Evolutionary conservation across 2,113 vertebrate species (phyloP).

Genomic region (Isichthys henryi): DNA sequence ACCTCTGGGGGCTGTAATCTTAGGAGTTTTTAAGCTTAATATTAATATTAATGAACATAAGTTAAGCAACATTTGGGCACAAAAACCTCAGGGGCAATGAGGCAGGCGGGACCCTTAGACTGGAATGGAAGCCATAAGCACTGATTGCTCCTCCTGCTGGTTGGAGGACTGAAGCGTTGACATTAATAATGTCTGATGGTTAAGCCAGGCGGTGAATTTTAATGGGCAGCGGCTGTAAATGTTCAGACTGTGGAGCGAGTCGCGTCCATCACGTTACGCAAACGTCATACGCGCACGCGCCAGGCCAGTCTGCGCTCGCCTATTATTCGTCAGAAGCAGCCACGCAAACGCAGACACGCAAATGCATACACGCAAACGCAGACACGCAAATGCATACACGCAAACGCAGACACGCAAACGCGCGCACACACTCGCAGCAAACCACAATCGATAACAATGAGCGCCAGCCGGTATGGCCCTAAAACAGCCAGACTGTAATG

Average conservation of each 20-base stretch:
- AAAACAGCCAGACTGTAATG: not conserved
- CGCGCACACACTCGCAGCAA: not conserved
- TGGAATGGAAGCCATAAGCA: not conserved
- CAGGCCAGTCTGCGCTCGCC: no score
- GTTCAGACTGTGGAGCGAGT: slow-evolving; percentile 33
- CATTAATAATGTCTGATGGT: slow-evolving; percentile 7
- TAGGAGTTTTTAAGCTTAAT: not conserved
- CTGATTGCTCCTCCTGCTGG: not conserved
- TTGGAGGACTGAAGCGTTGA: not conserved
- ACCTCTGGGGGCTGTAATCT: not conserved
- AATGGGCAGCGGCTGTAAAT: slow-evolving; percentile 36
- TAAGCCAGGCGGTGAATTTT: slow-evolving; percentile 30
- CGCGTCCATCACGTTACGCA: not conserved
- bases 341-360: not conserved
- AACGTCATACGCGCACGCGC: not conserved
- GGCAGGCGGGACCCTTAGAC: not conserved
- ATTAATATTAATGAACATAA: not conserved
- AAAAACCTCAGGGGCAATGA: not conserved
- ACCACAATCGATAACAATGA: not conserved
- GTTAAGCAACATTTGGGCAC: not conserved
- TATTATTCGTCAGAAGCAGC: not conserved
- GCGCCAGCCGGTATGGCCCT: not conserved
- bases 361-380: no score
- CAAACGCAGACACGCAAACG: no score
- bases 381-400: not conserved